Percentiles rank a stretch among this genome's conserved stretches.
Conservation (phyloP, 2,113 vertebrate genomes). For the Lethenteron camtschaticum region DNA sequence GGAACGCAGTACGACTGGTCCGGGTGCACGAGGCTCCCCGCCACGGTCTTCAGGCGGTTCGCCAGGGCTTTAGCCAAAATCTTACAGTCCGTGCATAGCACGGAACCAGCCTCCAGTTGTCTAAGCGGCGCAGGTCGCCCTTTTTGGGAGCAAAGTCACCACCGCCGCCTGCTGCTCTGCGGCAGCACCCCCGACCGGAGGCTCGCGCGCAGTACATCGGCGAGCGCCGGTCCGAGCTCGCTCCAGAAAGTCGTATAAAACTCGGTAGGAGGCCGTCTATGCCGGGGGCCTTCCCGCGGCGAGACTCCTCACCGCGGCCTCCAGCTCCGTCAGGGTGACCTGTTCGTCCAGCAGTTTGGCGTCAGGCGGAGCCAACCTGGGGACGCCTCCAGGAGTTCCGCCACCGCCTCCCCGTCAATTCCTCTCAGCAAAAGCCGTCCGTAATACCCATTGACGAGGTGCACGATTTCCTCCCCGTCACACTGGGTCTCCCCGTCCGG, state of each 20-base stretch:
- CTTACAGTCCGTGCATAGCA: slow-evolving; percentile 3
- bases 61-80: not conserved
- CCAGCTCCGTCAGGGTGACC: not conserved
- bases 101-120: not conserved
- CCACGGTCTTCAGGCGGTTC: not conserved
- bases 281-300: not conserved
- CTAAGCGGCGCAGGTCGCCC: not conserved
- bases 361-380: no score
- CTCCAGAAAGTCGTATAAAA: not conserved
- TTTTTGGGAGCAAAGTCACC: not conserved
- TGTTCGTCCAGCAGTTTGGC: not conserved
- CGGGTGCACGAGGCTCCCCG: not conserved
- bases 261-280: not conserved
- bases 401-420: no score
- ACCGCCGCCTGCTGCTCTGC: not conserved
- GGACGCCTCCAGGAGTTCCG: no score
- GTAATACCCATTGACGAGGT: no score
- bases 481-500: no score
- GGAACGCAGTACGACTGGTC: not conserved
- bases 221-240: not conserved
- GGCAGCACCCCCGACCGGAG: not conserved
- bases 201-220: not conserved
- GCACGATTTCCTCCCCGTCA: no score
- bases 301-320: not conserved
- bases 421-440: no score